Evolutionary conservation across 2,113 vertebrate genomes (phyloP), one percentile per base, ranked within the genome.

Genomic region (Spea bombifrons): DNA sequence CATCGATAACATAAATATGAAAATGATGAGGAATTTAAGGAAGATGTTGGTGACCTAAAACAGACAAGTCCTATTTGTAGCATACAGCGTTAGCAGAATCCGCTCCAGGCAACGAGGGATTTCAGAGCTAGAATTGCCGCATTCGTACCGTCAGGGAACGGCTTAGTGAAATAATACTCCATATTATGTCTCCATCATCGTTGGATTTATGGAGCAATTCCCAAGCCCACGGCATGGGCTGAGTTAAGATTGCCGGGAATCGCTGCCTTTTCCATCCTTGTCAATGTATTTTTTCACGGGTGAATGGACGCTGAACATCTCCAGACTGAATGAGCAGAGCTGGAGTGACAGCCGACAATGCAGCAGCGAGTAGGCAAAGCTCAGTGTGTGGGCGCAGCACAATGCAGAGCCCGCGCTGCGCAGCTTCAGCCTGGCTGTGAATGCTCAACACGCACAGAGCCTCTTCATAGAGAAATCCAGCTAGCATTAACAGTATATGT

Each of bases 241-340:
- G 55, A 59, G 55, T 59, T 8, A 59, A 59, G 55, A 59, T 8
- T 13, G 8, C 44, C 12, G 3, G 46, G 12, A 67, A 44, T 67
- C n/a, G 6, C 66, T 45, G 30, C 17, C 55, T 66, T 67, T 48
- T 67, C 44, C 17, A 63, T 5, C 47, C 46, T 17, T 52, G 61
- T 75, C 59, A 65, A 66, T 63, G 30, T 66, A 55, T 55, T 67
- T 17, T 63, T 75, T 66, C 50, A 75, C 74, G 55, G 55, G 53
- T 30, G 48, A 75, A 50, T 52, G 65, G 63, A 57, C 61, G 50
- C 8, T 8, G 8, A 7, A 53, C 45, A 45, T 75, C 74, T 53
- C 17, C 10, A 16, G 13, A 5, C 47, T 52, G 13, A 64, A 10
- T 75, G 74, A 75, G 49, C 64, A 75, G 49, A 75, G 5, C 48